Percentiles rank a stretch among this genome's conserved stretches.
Conservation (phyloP, 2,888 invertebrate species). For the Xanthorhoe designata region DNA sequence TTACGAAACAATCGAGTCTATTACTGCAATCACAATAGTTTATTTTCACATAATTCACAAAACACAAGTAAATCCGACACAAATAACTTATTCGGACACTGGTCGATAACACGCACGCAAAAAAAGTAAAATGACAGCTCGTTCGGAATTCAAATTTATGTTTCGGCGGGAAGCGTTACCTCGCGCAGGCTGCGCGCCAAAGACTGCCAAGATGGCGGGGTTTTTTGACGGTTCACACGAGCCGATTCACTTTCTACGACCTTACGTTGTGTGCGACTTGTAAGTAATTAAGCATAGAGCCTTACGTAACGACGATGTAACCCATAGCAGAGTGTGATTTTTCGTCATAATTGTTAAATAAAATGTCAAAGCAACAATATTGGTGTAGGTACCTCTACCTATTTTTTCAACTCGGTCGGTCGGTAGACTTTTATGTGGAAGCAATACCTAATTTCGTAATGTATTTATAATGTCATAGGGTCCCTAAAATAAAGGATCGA, state of each 20-base stretch:
- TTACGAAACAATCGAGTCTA: conserved; percentile 52
- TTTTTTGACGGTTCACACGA: conserved; percentile 85
- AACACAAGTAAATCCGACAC: conserved; percentile 61
- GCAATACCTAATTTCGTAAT: too few species aligned
- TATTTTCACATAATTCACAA: conserved; percentile 77
- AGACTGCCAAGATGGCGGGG: conserved; percentile 83
- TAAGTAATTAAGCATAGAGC: conserved; percentile 82
- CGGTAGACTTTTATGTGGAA: too few species aligned
- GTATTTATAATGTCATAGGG: too few species aligned
- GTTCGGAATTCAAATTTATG: conserved; percentile 67
- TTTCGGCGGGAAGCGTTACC: conserved; percentile 78
- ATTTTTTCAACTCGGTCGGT: neutral
- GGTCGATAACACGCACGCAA: conserved; percentile 63
- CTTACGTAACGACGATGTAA: conserved; percentile 83
- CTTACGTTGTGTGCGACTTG: conserved; percentile 82
- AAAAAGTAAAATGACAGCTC: conserved; percentile 53
- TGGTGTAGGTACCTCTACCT: too few species aligned
- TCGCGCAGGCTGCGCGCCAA: conserved; percentile 76
- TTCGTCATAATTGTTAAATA: conserved; percentile 57
- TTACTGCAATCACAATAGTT: conserved; percentile 58
- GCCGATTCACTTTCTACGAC: conserved; percentile 86
- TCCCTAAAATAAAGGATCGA: too few species aligned
- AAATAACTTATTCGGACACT: conserved; percentile 57
- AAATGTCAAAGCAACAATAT: neutral
- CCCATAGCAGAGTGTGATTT: conserved; percentile 66